Percentiles rank a stretch among this genome's conserved stretches.
Conservation (phyloP, 2,888 invertebrate genomes). For the Aplocera efformata region DNA sequence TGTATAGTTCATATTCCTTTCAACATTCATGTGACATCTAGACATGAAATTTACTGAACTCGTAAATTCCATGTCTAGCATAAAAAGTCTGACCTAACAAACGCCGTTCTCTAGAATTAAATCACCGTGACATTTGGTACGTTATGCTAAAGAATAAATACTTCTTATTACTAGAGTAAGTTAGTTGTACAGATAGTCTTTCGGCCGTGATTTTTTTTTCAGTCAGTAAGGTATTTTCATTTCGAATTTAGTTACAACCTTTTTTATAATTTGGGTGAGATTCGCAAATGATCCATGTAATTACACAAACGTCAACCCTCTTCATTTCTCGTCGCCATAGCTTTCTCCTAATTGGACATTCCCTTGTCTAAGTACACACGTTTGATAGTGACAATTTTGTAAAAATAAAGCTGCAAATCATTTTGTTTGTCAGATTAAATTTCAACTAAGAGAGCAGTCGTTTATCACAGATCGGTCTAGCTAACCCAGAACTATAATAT, state of each 20-base stretch:
- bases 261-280: conserved; percentile 72
- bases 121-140: too few species aligned
- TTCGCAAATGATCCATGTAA: conserved; percentile 77
- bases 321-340: conserved; percentile 60
- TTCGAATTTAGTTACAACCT: conserved; percentile 62
- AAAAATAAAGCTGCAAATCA: conserved; percentile 13
- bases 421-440: conserved; percentile 10
- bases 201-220: too few species aligned
- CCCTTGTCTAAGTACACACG: conserved; percentile 40
- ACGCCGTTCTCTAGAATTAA: too few species aligned
- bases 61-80: too few species aligned
- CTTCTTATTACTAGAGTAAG: too few species aligned
- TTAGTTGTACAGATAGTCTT: too few species aligned
- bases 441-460: conserved; percentile 3
- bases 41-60: too few species aligned
- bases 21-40: too few species aligned
- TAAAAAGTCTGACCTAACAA: too few species aligned
- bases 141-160: too few species aligned
- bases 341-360: conserved; percentile 60
- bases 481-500: conserved; percentile 31
- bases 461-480: conserved; percentile 16
- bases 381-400: conserved; percentile 37
- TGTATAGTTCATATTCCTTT: too few species aligned
- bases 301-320: conserved; percentile 77
- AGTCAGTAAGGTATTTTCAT: too few species aligned